Conservation (phyloP, 2,113 vertebrate genomes). For the Poecile atricapillus region DNA sequence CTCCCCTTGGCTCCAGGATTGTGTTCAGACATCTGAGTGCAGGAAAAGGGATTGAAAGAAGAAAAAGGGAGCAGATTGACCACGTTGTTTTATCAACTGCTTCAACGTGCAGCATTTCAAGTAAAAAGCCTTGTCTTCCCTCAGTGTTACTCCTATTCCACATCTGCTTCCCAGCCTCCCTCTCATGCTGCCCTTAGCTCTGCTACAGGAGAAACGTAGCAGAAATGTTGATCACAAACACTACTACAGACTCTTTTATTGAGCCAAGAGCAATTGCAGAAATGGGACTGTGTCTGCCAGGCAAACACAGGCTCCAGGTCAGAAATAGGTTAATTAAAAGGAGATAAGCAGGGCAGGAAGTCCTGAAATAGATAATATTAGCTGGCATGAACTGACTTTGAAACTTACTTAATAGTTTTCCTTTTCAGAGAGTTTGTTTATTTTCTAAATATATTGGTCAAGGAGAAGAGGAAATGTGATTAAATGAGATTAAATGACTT, state of each 20-base stretch:
- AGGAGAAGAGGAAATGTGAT: constrained; percentile 16
- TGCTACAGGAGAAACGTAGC: neutral
- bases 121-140: neutral
- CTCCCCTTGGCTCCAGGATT: neutral
- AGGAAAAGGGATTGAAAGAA: neutral
- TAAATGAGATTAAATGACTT: constrained; percentile 17
- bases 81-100: neutral
- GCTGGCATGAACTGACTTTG: constrained; percentile 30
- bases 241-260: neutral
- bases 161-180: neutral
- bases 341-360: constrained; percentile 21
- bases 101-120: neutral
- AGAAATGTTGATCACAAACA: neutral
- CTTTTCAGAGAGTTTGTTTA: neutral
- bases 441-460: constrained; percentile 5
- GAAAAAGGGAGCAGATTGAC: neutral
- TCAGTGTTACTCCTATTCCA: neutral
- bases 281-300: neutral
- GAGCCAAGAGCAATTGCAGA: neutral
- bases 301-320: neutral
- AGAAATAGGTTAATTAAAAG: constrained; percentile 57
- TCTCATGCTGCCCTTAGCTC: neutral
- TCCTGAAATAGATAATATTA: constrained; percentile 33
- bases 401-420: constrained; percentile 31
- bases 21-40: neutral